A percentile compares a stretch with the other conserved stretches of the same genome.
Evolutionary conservation across 1,140 invertebrate genomes (phyloP).

Genomic region (Pseudomyrmex dendroicus): DNA sequence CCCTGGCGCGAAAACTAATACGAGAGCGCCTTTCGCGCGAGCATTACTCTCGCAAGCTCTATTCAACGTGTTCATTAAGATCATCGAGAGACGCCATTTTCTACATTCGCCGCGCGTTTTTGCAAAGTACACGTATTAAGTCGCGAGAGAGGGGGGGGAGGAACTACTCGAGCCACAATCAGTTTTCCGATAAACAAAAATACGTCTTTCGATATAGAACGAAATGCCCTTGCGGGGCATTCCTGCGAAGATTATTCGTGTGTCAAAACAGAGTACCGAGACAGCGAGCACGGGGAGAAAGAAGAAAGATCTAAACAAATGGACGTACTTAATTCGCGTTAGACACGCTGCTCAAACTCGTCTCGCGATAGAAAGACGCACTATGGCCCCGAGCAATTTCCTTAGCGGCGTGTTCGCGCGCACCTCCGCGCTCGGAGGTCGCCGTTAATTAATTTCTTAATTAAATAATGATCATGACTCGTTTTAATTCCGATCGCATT

Average conservation of each 20-base stretch:
- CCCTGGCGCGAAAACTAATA: conserved; percentile 23
- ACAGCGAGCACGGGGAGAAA: conserved; percentile 38
- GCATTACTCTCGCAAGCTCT: conserved; percentile 16
- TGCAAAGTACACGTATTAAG: background rate
- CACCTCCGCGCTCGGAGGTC: background rate
- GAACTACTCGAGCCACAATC: background rate
- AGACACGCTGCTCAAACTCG: conserved; percentile 55
- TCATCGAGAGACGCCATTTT: background rate
- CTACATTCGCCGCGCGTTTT: background rate
- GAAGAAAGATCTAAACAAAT: conserved; percentile 58
- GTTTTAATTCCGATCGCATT: conserved; percentile 16
- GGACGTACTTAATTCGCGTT: conserved; percentile 63
- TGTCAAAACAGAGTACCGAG: conserved; percentile 33
- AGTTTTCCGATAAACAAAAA: background rate
- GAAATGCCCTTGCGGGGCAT: background rate
- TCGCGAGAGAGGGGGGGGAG: background rate
- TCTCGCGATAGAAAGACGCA: conserved; percentile 37
- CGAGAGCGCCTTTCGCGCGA: background rate
- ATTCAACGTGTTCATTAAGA: background rate
- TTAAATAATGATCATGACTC: conserved; percentile 58
- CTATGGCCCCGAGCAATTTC: conserved; percentile 33
- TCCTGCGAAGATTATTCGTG: conserved; percentile 44
- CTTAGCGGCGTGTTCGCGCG: conserved; percentile 27
- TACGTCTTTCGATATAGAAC: background rate
- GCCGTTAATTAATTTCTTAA: conserved; percentile 69